A percentile compares a stretch with the other conserved stretches of the same genome.
Conservation (phyloP, 2,888 invertebrate genomes). For the Loripinus fragilis region DNA sequence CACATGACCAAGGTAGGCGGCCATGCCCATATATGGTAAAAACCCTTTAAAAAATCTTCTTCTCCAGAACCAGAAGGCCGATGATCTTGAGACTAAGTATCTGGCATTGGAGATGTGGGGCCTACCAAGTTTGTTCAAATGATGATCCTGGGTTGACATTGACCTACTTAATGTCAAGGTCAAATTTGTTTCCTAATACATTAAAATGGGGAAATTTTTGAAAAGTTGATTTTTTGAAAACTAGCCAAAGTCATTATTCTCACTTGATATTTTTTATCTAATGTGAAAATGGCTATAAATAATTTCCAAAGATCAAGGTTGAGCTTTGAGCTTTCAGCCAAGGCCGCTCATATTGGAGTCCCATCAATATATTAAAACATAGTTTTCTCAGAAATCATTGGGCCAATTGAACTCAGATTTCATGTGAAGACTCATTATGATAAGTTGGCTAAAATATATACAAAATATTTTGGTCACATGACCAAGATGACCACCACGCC, state of each 20-base stretch:
- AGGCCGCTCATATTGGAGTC: not conserved
- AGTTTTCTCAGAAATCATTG: not conserved
- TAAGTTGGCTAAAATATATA: no score
- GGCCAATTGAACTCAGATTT: not conserved
- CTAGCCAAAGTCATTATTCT: not conserved
- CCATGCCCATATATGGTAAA: no score
- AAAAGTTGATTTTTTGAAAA: not conserved
- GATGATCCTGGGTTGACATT: no score
- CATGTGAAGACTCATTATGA: no score
- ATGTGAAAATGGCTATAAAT: no score
- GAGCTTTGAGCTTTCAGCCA: not conserved
- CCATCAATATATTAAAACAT: not conserved
- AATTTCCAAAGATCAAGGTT: not conserved
- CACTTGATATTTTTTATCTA: no score
- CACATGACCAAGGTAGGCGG: not conserved
- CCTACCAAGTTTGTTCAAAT: no score
- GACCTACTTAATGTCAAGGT: no score
- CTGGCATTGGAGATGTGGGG: no score
- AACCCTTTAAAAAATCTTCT: no score
- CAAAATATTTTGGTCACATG: no score
- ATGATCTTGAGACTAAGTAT: not conserved
- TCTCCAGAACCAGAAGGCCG: not conserved
- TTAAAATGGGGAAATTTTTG: not conserved
- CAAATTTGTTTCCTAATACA: no score
- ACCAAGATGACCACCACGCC: not conserved